Base-by-base conservation (phyloP, 1,140 invertebrate genomes). In the Platyura marginata region DNA sequence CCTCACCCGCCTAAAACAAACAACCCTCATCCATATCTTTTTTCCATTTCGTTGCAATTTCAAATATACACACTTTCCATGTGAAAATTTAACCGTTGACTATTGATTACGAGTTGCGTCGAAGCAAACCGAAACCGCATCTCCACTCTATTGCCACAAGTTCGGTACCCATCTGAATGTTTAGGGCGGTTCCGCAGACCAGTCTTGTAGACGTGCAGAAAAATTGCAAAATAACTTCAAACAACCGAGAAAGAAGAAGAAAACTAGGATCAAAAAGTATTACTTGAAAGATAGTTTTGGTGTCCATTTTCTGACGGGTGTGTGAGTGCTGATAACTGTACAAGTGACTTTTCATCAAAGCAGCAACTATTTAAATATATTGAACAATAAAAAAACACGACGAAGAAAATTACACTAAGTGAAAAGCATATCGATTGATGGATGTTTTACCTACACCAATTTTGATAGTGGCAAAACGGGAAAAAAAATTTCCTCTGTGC, bases 121-220 rank as follows among this genome's bases (percentile, higher is more conserved):
- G 25, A 29, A 29, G 25, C 25, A 29, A 8, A 29, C 25, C 25
- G 6, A 13, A 29, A 29, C 25, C 25, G 25, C 25, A 29, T 13
- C 6, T 29, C 6, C 25, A 6, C 6, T 29, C 25, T 8, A 8
- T 29, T 13, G 13, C 6, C 13, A 8, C 13, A 6, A 29, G 25
- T 29, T 29, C 25, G 25, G 25, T 29, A 29, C 25, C 25, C 25
- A 8, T 29, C 25, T 29, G 25, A 29, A 38, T 18, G 36, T 38
- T 38, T 38, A 38, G 36, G 36, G 36, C 36, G 36, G 36, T 38
- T 38, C 36, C 36, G 36, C 36, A 38, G n/a, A 38, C n/a, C 36
- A 38, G 36, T 38, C 36, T n/a, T 11, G 36, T 38, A 38, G 36
- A 38, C 36, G 18, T 18, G 36, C 36, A 18, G 36, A 38, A 38